These are phyloP conservation scores for Connochaetes taurinus DNA, from an alignment of 2,113 vertebrate species.

Conservation along the genomic window DNA sequence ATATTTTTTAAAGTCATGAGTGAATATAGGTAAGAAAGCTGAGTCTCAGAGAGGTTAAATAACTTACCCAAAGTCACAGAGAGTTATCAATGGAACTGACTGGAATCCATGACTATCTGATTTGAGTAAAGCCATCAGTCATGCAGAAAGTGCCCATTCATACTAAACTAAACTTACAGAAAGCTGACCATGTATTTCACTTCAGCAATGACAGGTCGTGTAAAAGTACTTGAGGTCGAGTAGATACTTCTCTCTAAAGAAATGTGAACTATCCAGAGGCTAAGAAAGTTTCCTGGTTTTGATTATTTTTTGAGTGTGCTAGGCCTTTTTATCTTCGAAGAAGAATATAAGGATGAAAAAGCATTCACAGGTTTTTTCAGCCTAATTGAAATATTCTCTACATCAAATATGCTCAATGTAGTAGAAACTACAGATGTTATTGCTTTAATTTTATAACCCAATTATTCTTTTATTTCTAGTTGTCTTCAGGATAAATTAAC, in stretches of 20 bases:
- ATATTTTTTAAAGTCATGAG: neutral
- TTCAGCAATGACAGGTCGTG: neutral
- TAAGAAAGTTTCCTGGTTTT: neutral
- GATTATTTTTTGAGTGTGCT: slow-evolving; percentile 58
- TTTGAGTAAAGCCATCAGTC: neutral
- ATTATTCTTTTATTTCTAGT: slow-evolving; percentile 81
- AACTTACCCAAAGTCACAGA: neutral
- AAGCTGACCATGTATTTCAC: neutral
- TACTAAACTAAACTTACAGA: neutral
- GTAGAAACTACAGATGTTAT: slow-evolving; percentile 82
- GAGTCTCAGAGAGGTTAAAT: neutral
- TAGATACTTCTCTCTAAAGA: neutral
- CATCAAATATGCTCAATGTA: slow-evolving; percentile 80
- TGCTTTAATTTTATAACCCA: slow-evolving; percentile 81
- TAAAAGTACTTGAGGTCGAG: neutral
- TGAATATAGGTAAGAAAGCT: neutral
- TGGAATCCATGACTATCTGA: neutral
- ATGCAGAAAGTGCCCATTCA: neutral
- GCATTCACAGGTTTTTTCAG: slow-evolving; percentile 77
- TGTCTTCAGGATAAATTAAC: slow-evolving; percentile 78
- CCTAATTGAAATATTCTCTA: slow-evolving; percentile 81
- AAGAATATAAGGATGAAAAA: slow-evolving; percentile 79
- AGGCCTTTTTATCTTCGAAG: slow-evolving; percentile 71
- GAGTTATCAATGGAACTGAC: neutral
- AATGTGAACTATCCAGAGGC: neutral